Base-by-base conservation (phyloP, 2,888 invertebrate genomes). In the Cephus rjabovi region DNA sequence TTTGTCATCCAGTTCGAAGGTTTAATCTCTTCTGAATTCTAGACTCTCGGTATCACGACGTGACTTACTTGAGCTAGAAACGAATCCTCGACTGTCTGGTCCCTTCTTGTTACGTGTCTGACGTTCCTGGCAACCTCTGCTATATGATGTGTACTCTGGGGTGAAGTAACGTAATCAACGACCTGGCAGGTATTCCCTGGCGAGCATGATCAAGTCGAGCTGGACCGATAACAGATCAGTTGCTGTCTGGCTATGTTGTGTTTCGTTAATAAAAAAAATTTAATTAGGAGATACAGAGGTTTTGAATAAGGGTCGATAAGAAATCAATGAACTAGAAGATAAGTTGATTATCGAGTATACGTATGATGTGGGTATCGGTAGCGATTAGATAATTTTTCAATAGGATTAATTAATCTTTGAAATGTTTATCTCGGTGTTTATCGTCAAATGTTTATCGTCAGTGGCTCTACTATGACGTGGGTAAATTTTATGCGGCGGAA, bases 101-200 rank as follows among this genome's bases (percentile, higher is more conserved):
- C 23, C 56, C 56, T 56, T 56, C 56, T 9, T 15, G 23, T 56
- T 56, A 56, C 56, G 56, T 56, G 9, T 9, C 56, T 9, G 56
- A 56, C 56, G 56, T 23, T 56, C 56, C 56, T 56, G 23, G 56
- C 2, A 23, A 23, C 56, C 23, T 56, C 23, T 56, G 2, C 56
- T 56, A 23, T 56, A 56, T 56, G 56, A 56, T 23, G 23, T 82
- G 81, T 81, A 76, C 84, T 76, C 81, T 35, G 75, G 79, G 79
- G 81, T 80, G 75, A 79, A 81, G 78, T 81, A 82, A 80, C 80
- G 81, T 80, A 83, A 86, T 86, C 77, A 85, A 79, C 75, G 74
- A 69, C 40, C 56, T 82, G 82, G 75, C 83, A 82, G 80, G 80
- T 83, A 82, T 74, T 82, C 81, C 81, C 84, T 73, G 77, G 80